Conservation (phyloP, 2,113 vertebrate species). For the Meleagris gallopavo region DNA sequence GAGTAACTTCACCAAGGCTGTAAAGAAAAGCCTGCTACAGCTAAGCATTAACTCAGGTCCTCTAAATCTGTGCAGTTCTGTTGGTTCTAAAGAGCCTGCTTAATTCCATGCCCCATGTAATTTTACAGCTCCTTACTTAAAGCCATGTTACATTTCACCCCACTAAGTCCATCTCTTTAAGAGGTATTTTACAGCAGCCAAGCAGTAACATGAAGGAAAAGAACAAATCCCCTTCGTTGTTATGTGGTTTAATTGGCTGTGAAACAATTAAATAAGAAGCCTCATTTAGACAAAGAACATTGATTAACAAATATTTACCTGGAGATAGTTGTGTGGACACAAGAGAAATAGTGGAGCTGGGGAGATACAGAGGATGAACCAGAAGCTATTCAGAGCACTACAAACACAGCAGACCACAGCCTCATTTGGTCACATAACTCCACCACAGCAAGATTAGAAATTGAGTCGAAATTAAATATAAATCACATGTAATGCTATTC, state of each 20-base stretch:
- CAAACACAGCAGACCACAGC: neutral
- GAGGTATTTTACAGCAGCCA: neutral
- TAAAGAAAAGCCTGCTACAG: neutral
- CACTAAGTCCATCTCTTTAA: neutral
- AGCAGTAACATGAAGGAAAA: neutral
- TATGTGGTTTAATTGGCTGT: neutral
- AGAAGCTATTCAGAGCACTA: neutral
- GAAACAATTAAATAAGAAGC: neutral
- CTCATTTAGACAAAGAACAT: neutral
- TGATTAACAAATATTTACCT: neutral
- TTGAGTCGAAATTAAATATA: conserved; percentile 29
- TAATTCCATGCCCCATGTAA: neutral
- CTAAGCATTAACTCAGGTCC: neutral
- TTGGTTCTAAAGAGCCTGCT: neutral
- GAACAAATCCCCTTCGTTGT: neutral
- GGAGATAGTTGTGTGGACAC: neutral
- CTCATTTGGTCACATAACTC: neutral
- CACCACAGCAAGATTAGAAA: neutral
- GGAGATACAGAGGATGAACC: neutral
- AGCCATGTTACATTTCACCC: neutral
- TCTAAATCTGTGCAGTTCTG: neutral
- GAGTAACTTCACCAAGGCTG: neutral
- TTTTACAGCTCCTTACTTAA: neutral
- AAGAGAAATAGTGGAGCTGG: neutral
- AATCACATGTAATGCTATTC: neutral